Base-by-base conservation (phyloP, 2,113 vertebrate genomes). In the Leucopternis melanops region DNA sequence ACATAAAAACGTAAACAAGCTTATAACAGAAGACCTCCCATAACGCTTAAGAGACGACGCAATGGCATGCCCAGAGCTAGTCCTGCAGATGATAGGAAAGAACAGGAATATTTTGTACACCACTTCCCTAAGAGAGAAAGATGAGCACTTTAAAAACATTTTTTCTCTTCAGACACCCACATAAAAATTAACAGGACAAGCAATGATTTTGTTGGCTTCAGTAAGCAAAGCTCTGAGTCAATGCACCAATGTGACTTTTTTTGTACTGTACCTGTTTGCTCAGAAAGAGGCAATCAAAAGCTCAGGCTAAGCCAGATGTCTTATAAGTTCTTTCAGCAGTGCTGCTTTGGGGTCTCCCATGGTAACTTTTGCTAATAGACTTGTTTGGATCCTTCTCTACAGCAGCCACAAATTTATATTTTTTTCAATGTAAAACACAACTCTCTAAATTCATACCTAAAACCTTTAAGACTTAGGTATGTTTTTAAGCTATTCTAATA, bases 211-310 rank as follows among this genome's bases (percentile, higher is more conserved):
- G 6, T 36, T 86, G 61, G 78, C 74, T 83, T 94, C 69, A 67
- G 65, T 18, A 59, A 78, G 80, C 55, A 66, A 81, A 67, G 69
- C 61, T 70, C n/a, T 75, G 73, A 83, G 59, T 94, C 57, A 57
- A 27, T 27, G 73, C 40, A 65, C 44, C 0, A 61, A 45, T 3
- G 1, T 54, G 70, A 52, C 57, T 22, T 81, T 71, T 88, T 88
- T 72, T 65, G 44, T 75, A 11, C 42, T 17, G 31, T 92, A 95
- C 80, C 88, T 94, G 83, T 75, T 78, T 94, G 57, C 62, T 85
- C 77, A 85, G 86, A 86, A 81, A 79, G 49, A 36, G 45, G 65
- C 36, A 75, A 84, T 42, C 49, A 89, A 91, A 94, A 84, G 70
- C 92, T 80, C 36, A 54, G 42, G 38, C 62, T 66, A 38, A 86